phyloP scores from a whole-genome alignment of 2,113 vertebrate genomes.

The Barnardius zonarius region DNA sequence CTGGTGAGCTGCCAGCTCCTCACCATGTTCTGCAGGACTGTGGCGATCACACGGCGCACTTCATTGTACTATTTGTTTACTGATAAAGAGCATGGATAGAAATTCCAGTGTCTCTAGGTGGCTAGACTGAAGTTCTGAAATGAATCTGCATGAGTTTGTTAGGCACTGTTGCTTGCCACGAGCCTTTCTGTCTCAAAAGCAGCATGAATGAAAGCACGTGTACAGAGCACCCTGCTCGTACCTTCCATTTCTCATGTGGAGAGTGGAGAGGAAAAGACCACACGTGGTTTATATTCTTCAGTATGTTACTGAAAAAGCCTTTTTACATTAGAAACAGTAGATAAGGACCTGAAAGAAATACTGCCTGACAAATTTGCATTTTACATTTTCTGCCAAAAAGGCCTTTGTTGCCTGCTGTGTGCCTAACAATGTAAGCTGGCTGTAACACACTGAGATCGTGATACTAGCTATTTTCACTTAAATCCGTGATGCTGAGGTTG shows the following conservation, averaged over 20 bases:
- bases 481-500: neutral
- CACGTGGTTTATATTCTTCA: neutral
- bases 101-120: neutral
- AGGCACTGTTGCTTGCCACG: neutral
- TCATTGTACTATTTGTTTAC: neutral
- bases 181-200: neutral
- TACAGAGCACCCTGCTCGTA: neutral
- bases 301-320: neutral
- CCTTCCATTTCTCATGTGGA: neutral
- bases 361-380: neutral
- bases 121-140: neutral
- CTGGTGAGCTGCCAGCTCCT: neutral
- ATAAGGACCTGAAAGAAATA: neutral
- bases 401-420: neutral
- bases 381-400: neutral
- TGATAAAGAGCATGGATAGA: neutral
- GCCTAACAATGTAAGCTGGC: neutral
- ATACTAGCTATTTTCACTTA: neutral
- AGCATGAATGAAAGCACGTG: rapidly evolving
- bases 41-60: neutral
- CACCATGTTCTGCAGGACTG: neutral
- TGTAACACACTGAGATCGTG: neutral
- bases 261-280: neutral
- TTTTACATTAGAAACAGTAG: neutral
- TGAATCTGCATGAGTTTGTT: neutral